Base-by-base conservation (phyloP, 2,888 invertebrate species). In the Elegia similella region DNA sequence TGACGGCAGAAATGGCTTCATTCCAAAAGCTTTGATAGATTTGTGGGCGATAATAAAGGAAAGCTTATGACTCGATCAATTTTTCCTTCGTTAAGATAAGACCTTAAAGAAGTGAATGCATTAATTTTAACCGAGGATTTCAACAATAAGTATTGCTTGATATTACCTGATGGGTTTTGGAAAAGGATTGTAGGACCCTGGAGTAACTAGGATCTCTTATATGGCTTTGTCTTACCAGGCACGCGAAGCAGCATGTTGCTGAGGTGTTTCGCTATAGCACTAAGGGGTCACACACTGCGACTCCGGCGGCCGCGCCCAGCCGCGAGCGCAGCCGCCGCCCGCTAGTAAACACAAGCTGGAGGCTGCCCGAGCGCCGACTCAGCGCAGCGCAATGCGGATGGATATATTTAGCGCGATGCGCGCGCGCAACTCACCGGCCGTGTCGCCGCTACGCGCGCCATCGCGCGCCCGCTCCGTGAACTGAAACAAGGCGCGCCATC, bases 391-490 rank as follows among this genome's bases (percentile, higher is more conserved):
- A 71, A 78, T 73, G 77, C 77, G 75, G 70, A 70, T 73, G 64
- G 76, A 70, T 80, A 81, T 78, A 81, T 79, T 76, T 81, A 82
- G 79, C 76, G 68, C 70, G 78, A 68, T 72, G 75, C 69, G 68
- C 52, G 38, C 46, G 30, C 42, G 52, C 32, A 61, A 85, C 87
- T 88, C 77, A 88, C 87, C 88, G 73, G 84, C 86, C 68, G 82
- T 85, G 71, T 82, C 84, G 71, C 82, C 80, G 74, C 71, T 73
- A 73, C 81, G 82, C 72, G 80, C 83, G 84, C 84, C 88, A 83
- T 86, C 88, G 76, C 78, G 83, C 78, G 82, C 72, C 73, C 88
- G 82, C 78, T 88, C 88, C 76, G 88, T 73, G 85, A 88, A 89
- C 89, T 89, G 88, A 64, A 88, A 89, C 84, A 83, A 63, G 47